phyloP scores from a whole-genome alignment of 1,140 invertebrate genomes.

The Grapholita molesta region DNA sequence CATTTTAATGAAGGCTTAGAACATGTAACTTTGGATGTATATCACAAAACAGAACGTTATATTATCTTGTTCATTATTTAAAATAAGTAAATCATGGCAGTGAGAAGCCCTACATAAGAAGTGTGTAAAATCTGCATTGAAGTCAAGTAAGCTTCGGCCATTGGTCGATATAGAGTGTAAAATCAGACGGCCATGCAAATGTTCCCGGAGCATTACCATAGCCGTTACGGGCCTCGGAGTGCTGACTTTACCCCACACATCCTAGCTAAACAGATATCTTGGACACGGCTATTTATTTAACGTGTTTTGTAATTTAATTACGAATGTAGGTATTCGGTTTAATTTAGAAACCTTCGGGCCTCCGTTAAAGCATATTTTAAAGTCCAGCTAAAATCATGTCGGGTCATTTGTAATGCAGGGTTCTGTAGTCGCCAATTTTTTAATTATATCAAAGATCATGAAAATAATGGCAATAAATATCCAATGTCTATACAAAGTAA shows the following conservation, averaged over 20 bases:
- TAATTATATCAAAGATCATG: no score
- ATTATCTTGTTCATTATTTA: no score
- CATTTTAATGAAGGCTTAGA: not conserved
- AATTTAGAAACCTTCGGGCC: not conserved
- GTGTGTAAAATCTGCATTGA: not conserved
- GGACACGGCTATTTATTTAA: conserved; percentile 31
- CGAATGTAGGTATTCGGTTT: not conserved
- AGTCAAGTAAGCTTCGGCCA: not conserved
- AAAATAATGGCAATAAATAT: no score
- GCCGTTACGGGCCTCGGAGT: conserved; percentile 28
- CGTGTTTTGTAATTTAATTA: conserved; percentile 11
- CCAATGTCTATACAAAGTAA: no score
- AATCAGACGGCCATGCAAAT: not conserved
- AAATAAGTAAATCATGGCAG: no score
- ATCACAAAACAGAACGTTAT: not conserved
- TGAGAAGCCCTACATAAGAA: no score
- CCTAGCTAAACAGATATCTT: conserved; percentile 43
- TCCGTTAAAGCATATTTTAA: not conserved
- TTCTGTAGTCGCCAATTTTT: no score
- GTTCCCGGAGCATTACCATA: not conserved
- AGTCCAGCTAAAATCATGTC: not conserved
- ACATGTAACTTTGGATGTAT: not conserved
- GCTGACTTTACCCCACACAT: conserved; percentile 17
- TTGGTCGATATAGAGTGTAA: not conserved
- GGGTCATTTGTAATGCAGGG: no score